Evolutionary conservation across 2,888 invertebrate genomes (phyloP), one percentile per base, ranked within the genome.

Genomic region (Mythimna pallens): DNA sequence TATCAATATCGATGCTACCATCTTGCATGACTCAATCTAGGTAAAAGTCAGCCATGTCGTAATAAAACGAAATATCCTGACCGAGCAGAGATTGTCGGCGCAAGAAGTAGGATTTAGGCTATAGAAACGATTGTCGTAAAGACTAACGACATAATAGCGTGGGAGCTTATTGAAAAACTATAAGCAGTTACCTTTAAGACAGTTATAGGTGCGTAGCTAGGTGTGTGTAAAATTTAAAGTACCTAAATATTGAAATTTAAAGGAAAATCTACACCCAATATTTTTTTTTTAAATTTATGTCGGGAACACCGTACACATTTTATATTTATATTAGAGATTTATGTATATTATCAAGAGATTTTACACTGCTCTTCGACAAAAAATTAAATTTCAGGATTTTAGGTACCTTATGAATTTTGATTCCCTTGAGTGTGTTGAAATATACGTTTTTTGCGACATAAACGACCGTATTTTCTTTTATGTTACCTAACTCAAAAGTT

Each of bases 31-130:
- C 22, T 30, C 47, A 50, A n/a, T 50, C 22, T 34, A 73, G 17
- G 36, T 77, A 25, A 30, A 77, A 73, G 69, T 20, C 40, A 75
- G 17, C 36, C 6, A n/a, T 30, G 68, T 69, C 40, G 40, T 17
- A 17, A 58, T 69, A 52, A 73, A 77, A 69, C 3, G 25, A 50
- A 73, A 69, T 68, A 47, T 20, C 68, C 77, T 77, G 73, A 77
- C 50, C 50, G 30, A 50, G 70, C 50, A 69, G 9, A 22, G 22
- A 52, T 73, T 73, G 30, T 58, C 70, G 22, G 50, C 34, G 34
- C 50, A 7, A 40, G 9, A 17, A 62, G 36, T 25, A 9, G 17
- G 70, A 30, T 20, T 30, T 36, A 57, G 36, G 67, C 47, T 67
- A 22, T 43, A 20, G 50, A 57, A 30, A 14, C 50, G 20, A 69